Base-by-base conservation (phyloP, 1,140 invertebrate species). In the Danaus melanippus region DNA sequence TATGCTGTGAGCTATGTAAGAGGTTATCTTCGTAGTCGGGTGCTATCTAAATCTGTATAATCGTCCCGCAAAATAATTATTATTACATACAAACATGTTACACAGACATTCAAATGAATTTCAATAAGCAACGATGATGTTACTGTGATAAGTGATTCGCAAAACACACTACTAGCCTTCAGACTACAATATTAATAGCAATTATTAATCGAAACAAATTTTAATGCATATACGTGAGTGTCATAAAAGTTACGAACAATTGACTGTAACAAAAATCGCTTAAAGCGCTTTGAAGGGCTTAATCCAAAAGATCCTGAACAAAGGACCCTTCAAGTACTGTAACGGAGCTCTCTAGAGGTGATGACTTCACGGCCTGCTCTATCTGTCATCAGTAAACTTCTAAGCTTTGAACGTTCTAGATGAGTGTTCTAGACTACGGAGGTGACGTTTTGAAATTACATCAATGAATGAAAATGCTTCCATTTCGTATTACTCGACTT, bases 31-130 rank as follows among this genome's bases (percentile, higher is more conserved):
- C 57, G 63, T 67, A 62, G 74, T 66, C 70, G 70, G 60, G 61
- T 69, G 72, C 78, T 86, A 86, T 86, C 83, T 82, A 76, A 82
- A 86, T 86, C 83, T 83, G 81, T 84, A 79, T 80, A 78, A 86
- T 86, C 83, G 73, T 74, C 70, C 70, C 76, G 73, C 71, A 75
- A 74, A 81, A 86, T 84, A 83, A 84, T 86, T 80, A 86, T 84
- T 84, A 86, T 74, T 55, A 60, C 40, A 55, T 51, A 60, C 47
- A 43, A 49, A 57, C 55, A 42, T 51, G 55, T 43, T 51, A 11
- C 47, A 49, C 40, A 12, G 32, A 54, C 45, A 45, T 46, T 53
- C 53, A 48, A 42, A 9, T 50, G 12, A 21, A 57, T 56, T 56
- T 53, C 58, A 54, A 54, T 56, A 60, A 61, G 32, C 45, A 49